Evolutionary conservation across 2,113 vertebrate species (phyloP), one percentile per base, ranked within the genome.

Genomic region (Gallinago undulata): DNA sequence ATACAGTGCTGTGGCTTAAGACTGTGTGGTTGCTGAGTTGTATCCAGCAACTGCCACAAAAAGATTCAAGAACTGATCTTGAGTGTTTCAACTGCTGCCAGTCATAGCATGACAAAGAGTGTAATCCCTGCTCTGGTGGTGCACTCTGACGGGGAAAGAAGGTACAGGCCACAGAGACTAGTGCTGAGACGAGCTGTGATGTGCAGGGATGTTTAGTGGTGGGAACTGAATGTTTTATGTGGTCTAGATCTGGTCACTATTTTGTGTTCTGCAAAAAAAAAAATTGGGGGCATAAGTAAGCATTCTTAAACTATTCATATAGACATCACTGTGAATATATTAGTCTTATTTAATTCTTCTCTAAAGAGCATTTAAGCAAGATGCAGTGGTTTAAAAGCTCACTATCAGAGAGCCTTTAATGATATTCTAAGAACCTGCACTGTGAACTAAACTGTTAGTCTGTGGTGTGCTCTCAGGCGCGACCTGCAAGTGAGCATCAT

Each of bases 301-400:
- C 35, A 23, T 88, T 73, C 45, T 57, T 55, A 41, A 89, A 18
- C 33, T 43, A 8, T 33, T 91, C 23, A 35, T 51, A 43, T 39
- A 57, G 80, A 64, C 55, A 55, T 88, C 37, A 57, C 7, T 53
- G 23, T 48, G 41, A 84, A 41, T 77, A 13, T 66, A 41, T 92
- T 84, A 92, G 72, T 23, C 75, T 37, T 83, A 23, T 74, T 90
- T 83, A 93, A 80, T 84, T 78, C n/a, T 50, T 47, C 63, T 50
- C 35, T 86, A 93, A 96, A 75, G 63, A 80, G 55, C 55, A 76
- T 93, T 90, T 88, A 57, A 80, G 16, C 57, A 94, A 91, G 62
- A 66, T 73, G 84, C 90, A 30, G 67, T 2, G 7, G 50, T 94
- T 90, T 84, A 93, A 43, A 74, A 51, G 63, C 59, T 94, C 3